Conservation (phyloP, 2,113 vertebrate species). For the Strigops habroptila region DNA sequence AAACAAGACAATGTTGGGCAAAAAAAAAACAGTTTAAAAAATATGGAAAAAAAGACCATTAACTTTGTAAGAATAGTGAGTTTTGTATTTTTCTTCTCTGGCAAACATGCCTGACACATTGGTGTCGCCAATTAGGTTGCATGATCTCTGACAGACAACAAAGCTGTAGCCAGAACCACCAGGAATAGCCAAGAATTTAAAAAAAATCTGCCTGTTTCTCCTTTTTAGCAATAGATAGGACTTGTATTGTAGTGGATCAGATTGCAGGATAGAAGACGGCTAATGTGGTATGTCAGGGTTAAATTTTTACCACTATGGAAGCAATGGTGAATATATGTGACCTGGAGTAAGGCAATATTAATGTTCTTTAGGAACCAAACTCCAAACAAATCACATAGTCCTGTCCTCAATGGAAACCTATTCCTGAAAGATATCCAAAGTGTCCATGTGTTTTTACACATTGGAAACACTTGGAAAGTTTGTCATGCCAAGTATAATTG, state of each 20-base stretch:
- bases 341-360: neutral
- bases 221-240: neutral
- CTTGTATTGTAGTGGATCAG: neutral
- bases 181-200: neutral
- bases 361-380: neutral
- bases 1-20: neutral
- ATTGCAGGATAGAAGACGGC: neutral
- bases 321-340: neutral
- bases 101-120: neutral
- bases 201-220: neutral
- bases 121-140: neutral
- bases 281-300: neutral
- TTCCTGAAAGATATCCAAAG: slow-evolving; percentile 20
- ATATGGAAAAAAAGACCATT: neutral
- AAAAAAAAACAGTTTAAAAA: neutral
- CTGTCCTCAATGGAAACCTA: neutral
- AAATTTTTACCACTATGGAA: neutral
- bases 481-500: slow-evolving; percentile 13
- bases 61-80: neutral
- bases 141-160: neutral
- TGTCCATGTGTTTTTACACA: neutral
- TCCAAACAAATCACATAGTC: neutral
- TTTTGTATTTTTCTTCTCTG: neutral
- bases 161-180: neutral
- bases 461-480: slow-evolving; percentile 5